Percentiles rank a stretch among this genome's conserved stretches.
Evolutionary conservation across 2,797 vertebrate species (phyloP).

Genomic region (Dryobates pubescens): DNA sequence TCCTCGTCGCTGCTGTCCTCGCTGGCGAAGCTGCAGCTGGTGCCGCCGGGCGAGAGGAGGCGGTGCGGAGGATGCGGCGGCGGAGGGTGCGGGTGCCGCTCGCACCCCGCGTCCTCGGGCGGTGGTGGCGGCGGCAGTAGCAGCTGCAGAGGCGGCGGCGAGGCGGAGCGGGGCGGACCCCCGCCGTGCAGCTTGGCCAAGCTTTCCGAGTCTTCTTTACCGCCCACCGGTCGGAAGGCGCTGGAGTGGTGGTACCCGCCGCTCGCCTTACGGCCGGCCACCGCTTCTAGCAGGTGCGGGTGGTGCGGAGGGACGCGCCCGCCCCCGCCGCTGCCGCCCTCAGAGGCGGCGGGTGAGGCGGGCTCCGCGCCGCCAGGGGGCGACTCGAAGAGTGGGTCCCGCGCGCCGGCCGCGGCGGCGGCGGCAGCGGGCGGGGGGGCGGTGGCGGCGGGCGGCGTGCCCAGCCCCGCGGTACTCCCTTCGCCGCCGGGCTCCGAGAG

Average conservation of each 20-base stretch:
- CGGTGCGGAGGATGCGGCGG: constrained; percentile 51
- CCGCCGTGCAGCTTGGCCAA: constrained; percentile 89
- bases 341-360: constrained; percentile 3
- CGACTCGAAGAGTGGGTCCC: constrained; percentile 55
- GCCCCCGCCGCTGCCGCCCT: constrained; percentile 63
- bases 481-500: constrained; percentile 79
- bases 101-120: constrained; percentile 49
- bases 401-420: constrained; percentile 56
- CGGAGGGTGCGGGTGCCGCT: constrained; percentile 55
- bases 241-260: constrained; percentile 88
- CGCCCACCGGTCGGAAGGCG: constrained; percentile 92
- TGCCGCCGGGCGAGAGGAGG: constrained; percentile 78
- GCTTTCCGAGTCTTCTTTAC: constrained; percentile 89
- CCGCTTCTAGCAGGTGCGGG: constrained; percentile 76
- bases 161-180: constrained; percentile 46
- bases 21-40: constrained; percentile 81
- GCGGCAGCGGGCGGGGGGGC: neutral
- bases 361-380: constrained; percentile 33
- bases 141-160: constrained; percentile 54
- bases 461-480: constrained; percentile 39
- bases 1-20: constrained; percentile 67
- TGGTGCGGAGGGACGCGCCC: constrained; percentile 72
- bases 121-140: constrained; percentile 40
- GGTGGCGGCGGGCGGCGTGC: constrained; percentile 54
- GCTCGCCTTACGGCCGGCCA: constrained; percentile 58